Evolutionary conservation across 2,797 vertebrate species (phyloP).

Genomic region (Fistularia commersonii): DNA sequence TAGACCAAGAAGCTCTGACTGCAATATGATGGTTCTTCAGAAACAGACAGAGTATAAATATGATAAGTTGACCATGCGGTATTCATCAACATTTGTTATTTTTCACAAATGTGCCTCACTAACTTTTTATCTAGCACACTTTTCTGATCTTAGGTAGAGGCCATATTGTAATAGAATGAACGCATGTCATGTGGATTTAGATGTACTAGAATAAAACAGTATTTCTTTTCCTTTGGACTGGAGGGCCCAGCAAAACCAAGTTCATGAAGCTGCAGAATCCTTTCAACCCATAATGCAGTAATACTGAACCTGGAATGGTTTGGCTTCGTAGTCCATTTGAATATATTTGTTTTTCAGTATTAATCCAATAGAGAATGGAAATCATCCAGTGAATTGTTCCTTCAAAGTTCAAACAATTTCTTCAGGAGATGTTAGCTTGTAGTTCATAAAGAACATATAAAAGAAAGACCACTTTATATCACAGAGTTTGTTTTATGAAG

Average conservation of each 20-base stretch:
- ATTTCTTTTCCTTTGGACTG: no score
- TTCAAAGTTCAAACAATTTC: slow-evolving; percentile 35
- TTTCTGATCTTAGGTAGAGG: no score
- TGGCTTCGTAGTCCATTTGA: slow-evolving; percentile 12
- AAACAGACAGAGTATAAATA: slow-evolving; percentile 62
- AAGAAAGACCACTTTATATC: slow-evolving; percentile 6
- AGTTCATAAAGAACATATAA: slow-evolving; percentile 29
- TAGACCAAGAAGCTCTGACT: slow-evolving; percentile 52
- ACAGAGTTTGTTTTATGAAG: no score
- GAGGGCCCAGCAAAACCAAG: background rate
- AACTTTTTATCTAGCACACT: slow-evolving; percentile 1
- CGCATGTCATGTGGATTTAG: slow-evolving; percentile 50
- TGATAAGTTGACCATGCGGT: slow-evolving; percentile 56
- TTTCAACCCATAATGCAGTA: background rate
- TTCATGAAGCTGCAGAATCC: slow-evolving; percentile 1
- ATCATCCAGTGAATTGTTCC: slow-evolving; percentile 39
- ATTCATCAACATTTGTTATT: slow-evolving; percentile 74
- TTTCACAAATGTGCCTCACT: slow-evolving; percentile 55
- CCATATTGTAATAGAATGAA: slow-evolving; percentile 18
- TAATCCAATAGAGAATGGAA: slow-evolving; percentile 24
- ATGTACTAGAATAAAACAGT: no score
- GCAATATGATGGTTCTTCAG: slow-evolving; percentile 57
- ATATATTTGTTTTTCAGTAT: slow-evolving; percentile 15
- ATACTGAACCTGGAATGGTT: slow-evolving; percentile 3
- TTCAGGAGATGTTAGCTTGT: slow-evolving; percentile 23